Conservation (phyloP, 37 sponge, comb jelly and placozoan genomes). For the Sycon ciliatum region DNA sequence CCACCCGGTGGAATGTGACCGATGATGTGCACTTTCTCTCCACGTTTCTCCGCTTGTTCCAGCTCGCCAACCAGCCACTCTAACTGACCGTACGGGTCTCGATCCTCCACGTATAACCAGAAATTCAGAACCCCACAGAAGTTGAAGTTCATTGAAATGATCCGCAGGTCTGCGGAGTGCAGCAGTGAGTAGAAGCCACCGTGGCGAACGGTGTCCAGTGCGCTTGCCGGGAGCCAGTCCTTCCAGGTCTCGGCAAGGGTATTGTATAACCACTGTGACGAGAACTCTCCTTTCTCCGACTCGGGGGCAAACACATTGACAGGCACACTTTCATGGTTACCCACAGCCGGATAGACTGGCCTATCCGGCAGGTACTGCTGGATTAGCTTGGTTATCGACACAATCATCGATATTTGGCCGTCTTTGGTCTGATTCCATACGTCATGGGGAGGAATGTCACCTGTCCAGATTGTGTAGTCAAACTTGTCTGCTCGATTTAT, state of each 20-base stretch:
- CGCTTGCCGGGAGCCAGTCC: constrained; percentile 63
- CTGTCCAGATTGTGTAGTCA: constrained; percentile 85
- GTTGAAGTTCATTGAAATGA: constrained; percentile 81
- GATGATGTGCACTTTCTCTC: constrained; percentile 82
- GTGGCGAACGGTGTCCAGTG: constrained; percentile 41
- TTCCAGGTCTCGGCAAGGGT: constrained; percentile 53
- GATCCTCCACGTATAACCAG: constrained; percentile 84
- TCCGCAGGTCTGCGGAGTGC: constrained; percentile 41
- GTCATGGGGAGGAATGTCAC: constrained; percentile 95
- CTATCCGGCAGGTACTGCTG: constrained; percentile 63
- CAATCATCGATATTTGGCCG: constrained; percentile 53
- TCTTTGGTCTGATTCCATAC: constrained; percentile 87
- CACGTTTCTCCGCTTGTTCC: constrained; percentile 60
- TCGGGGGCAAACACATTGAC: constrained; percentile 87
- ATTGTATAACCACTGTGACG: constrained; percentile 72
- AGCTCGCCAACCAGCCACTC: constrained; percentile 76
- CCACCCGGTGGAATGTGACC: constrained; percentile 77
- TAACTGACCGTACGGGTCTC: constrained; percentile 85
- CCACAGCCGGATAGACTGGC: constrained; percentile 64
- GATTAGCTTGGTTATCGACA: constrained; percentile 37
- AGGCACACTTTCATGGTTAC: constrained; percentile 90
- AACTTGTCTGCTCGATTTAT: constrained; percentile 43
- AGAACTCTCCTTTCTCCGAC: constrained; percentile 55
- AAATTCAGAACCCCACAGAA: constrained; percentile 67
- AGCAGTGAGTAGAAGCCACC: constrained; percentile 71